Evolutionary conservation across 2,888 invertebrate species (phyloP).

Genomic region (Prosopocoilus inquinatus): DNA sequence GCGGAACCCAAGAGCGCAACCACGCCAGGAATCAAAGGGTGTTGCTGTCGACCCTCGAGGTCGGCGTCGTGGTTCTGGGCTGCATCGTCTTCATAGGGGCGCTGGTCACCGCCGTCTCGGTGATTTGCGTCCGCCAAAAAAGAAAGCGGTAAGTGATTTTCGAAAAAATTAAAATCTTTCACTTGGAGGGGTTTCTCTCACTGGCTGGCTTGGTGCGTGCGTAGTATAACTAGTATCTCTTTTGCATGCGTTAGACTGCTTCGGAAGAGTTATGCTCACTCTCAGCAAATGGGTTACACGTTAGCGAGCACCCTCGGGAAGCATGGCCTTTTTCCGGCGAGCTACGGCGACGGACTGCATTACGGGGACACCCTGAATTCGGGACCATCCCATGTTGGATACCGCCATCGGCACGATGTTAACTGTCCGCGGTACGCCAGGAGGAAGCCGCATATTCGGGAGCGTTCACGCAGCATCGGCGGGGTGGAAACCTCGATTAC

Average conservation of each 20-base stretch:
- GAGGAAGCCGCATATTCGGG: slow-evolving; percentile 22
- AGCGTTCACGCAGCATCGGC: slow-evolving; percentile 33
- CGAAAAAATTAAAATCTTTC: neutral
- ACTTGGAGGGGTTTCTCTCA: neutral
- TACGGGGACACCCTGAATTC: slow-evolving; percentile 47
- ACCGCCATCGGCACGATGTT: slow-evolving; percentile 39
- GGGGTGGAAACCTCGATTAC: slow-evolving; percentile 72
- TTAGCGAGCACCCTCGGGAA: slow-evolving; percentile 46
- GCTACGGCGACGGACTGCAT: slow-evolving; percentile 49
- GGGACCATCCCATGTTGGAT: slow-evolving; percentile 32
- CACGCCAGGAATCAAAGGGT: slow-evolving; percentile 50
- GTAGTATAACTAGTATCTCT: slow-evolving; percentile 16
- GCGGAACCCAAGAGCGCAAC: slow-evolving; percentile 40
- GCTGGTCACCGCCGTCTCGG: slow-evolving; percentile 73
- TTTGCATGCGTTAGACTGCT: slow-evolving; percentile 34
- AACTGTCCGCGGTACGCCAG: slow-evolving; percentile 38
- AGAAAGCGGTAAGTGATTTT: slow-evolving; percentile 55
- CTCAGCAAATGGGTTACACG: slow-evolving; percentile 42
- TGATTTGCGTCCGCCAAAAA: slow-evolving; percentile 64
- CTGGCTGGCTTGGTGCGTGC: neutral
- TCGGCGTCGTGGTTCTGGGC: slow-evolving; percentile 76
- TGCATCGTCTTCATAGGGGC: slow-evolving; percentile 81
- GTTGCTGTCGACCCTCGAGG: slow-evolving; percentile 69
- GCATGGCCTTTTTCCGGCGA: slow-evolving; percentile 48
- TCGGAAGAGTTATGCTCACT: slow-evolving; percentile 39